Base-by-base conservation (phyloP, 1,140 invertebrate genomes). In the Trichonephila clavata region DNA sequence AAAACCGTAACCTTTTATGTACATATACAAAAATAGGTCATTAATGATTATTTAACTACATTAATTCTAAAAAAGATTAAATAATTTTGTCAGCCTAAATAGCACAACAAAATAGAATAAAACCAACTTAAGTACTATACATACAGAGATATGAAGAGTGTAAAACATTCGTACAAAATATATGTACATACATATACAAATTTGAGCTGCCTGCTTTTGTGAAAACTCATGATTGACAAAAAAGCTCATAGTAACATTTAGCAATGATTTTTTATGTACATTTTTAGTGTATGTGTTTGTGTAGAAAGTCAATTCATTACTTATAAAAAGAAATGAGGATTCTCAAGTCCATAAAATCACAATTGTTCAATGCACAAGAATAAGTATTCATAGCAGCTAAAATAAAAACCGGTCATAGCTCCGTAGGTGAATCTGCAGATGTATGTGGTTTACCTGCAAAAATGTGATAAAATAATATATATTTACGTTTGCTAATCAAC, bases 181-280 rank as follows among this genome's bases (percentile, higher is more conserved):
- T 50, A 77, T 77, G 6, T 77, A 77, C 27, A 77, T 59, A 84
- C 5, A 24, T 84, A 84, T 50, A 84, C 57, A 60, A 3, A 50
- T 60, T 84, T 84, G 83, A 84, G 83, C 83, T 84, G 83, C 83
- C 83, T n/a, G 50, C 21, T 60, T 84, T 27, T 27, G 6, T 59
- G 18, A 24, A 43, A 63, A 21, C 24, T 77, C 4, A 4, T 43
- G 21, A 83, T 83, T 50, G 32, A 83, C 80, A 83, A 21, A 3
- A 59, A 84, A 60, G 83, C 83, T 84, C 83, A 21, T 84, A 60
- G 14, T 59, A 84, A 77, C 71, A 68, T 24, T 24, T 68, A 24
- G n/a, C 24, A 68, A 14, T 68, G n/a, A 14, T 61, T n/a, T 32
- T 39, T 5, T 77, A 77, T 77, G 71, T 77, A 77, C 71, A 77